These are phyloP conservation scores for Dysmachus trigonus DNA, from an alignment of 2,888 invertebrate genomes.

Conservation along the genomic window DNA sequence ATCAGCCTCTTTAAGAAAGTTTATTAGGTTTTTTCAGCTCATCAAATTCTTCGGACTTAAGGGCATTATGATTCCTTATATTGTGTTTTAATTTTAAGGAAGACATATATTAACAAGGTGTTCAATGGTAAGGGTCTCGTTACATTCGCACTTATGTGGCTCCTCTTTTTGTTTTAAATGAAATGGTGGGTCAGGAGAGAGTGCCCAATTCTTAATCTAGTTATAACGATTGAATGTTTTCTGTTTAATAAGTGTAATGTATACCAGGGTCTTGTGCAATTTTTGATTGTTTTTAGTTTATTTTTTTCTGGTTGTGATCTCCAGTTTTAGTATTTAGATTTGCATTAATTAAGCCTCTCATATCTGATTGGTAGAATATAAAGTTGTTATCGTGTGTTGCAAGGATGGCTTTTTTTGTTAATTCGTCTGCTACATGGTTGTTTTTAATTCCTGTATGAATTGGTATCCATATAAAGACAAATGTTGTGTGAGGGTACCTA, in stretches of 20 bases:
- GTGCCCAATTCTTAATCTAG: background rate
- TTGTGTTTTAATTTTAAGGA: background rate
- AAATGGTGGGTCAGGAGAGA: background rate
- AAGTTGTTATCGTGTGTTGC: too few species aligned
- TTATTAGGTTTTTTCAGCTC: background rate
- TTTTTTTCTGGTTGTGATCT: too few species aligned
- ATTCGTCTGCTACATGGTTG: too few species aligned
- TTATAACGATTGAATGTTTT: background rate
- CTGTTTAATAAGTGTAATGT: background rate
- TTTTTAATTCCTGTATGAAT: too few species aligned
- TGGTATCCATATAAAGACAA: too few species aligned
- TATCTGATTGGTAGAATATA: too few species aligned
- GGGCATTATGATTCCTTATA: background rate
- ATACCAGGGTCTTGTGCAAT: too few species aligned
- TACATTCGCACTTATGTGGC: background rate
- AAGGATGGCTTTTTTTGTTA: too few species aligned
- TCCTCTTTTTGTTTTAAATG: background rate
- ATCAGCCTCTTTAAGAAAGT: background rate
- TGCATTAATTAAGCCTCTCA: too few species aligned
- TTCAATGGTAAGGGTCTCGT: background rate
- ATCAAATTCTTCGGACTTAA: background rate
- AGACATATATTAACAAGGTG: background rate
- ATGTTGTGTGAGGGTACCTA: too few species aligned
- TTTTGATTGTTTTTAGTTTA: too few species aligned
- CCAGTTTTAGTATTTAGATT: too few species aligned